phyloP scores from a whole-genome alignment of 2,888 invertebrate genomes.

The Nematopogon swammerdamellus region DNA sequence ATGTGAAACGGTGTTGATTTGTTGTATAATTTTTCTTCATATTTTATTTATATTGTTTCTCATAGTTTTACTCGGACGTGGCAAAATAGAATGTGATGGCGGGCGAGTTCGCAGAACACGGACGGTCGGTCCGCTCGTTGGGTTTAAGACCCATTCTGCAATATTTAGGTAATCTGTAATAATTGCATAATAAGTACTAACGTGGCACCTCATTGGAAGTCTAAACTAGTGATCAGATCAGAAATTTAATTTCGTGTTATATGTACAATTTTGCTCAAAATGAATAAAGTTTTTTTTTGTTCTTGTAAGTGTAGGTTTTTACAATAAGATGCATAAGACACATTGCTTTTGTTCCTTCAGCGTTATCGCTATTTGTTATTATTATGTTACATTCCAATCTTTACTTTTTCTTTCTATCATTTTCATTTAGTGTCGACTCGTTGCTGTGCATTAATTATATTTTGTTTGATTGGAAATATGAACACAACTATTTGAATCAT shows the following conservation, averaged over 20 bases:
- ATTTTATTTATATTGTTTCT: neutral
- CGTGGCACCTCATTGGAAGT: no score
- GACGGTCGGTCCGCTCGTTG: no score
- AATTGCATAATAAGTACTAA: no score
- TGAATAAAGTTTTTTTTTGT: neutral
- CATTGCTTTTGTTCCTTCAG: no score
- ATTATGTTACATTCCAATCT: neutral
- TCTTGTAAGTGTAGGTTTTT: no score
- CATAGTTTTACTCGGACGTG: no score
- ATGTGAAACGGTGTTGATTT: neutral
- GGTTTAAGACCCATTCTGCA: no score
- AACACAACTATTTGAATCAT: neutral
- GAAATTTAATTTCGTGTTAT: neutral
- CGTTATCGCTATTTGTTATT: neutral
- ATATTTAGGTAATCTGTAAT: no score
- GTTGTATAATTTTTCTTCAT: neutral
- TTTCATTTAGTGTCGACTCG: neutral
- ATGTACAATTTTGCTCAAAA: neutral
- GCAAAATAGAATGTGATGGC: no score
- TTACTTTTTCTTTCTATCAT: neutral
- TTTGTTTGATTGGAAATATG: neutral
- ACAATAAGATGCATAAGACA: no score
- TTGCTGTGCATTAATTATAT: neutral
- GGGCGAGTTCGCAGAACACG: no score
- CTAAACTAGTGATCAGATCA: no score